Percentiles rank a stretch among this genome's conserved stretches.
phyloP scores from a whole-genome alignment of 1,140 invertebrate genomes.

The Caenorhabditis briggsae region DNA sequence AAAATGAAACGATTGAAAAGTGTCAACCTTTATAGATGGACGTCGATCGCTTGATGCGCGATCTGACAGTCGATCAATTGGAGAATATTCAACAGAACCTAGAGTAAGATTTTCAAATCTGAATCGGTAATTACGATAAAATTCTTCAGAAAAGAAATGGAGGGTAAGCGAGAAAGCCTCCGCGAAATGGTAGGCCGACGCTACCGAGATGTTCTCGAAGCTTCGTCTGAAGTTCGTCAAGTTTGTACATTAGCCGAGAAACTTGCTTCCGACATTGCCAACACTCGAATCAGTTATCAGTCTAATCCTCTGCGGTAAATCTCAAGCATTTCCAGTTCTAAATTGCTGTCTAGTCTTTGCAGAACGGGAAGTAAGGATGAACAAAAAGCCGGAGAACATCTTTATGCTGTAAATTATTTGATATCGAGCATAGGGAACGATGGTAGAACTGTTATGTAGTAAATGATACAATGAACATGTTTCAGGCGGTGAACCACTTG shows the following conservation, averaged over 20 bases:
- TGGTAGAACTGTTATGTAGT: not conserved
- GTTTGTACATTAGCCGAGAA: conserved; percentile 8
- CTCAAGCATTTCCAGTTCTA: not conserved
- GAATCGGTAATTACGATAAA: not conserved
- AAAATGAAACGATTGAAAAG: no score
- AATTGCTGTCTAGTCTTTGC: not conserved
- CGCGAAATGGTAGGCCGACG: conserved; percentile 78
- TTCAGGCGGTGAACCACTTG: conserved; percentile 39
- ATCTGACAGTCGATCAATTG: conserved; percentile 76
- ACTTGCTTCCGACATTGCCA: not conserved
- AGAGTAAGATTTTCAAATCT: conserved; percentile 62
- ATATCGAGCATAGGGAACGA: conserved; percentile 28
- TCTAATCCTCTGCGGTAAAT: not conserved
- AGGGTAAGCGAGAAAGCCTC: conserved; percentile 80
- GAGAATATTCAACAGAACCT: conserved; percentile 70
- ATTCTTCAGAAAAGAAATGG: conserved; percentile 72
- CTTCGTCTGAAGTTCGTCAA: conserved; percentile 75
- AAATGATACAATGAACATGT: not conserved
- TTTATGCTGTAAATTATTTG: conserved; percentile 33
- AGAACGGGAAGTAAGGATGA: conserved; percentile 23
- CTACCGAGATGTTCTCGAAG: conserved; percentile 78
- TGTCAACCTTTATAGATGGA: conserved; percentile 62
- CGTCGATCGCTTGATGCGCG: conserved; percentile 74
- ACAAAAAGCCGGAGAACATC: conserved; percentile 38
- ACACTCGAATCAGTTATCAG: conserved; percentile 27